Evolutionary conservation across 2,113 vertebrate species (phyloP).

Genomic region (Misgurnus anguillicaudatus): DNA sequence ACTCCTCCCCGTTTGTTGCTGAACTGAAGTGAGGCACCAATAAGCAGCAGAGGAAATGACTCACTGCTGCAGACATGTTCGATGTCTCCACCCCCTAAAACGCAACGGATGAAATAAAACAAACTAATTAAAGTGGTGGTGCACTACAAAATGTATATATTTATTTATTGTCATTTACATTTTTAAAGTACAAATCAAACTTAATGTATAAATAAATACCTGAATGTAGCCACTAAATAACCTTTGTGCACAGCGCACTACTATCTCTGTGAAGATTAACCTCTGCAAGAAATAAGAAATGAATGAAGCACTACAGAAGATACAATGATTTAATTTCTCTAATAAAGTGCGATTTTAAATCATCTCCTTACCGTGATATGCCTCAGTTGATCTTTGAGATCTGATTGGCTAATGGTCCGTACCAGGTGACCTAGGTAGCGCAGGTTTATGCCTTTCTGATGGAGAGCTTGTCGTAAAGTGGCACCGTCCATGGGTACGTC

Average conservation of each 20-base stretch:
- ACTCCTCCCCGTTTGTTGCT: conserved; percentile 68
- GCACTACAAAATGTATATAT: not conserved
- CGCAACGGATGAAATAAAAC: conserved; percentile 16
- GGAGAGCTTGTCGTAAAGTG: conserved; percentile 73
- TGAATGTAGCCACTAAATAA: conserved; percentile 77
- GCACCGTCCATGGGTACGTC: conserved; percentile 75
- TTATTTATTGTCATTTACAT: not conserved
- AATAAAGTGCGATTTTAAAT: not conserved
- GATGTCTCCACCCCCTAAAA: conserved; percentile 75
- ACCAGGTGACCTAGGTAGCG: conserved; percentile 77
- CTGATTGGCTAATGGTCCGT: conserved; percentile 67
- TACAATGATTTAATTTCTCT: no score
- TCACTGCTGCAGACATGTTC: conserved; percentile 74
- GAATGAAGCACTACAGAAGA: no score
- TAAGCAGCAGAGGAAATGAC: conserved; percentile 82
- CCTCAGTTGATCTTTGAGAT: conserved; percentile 69
- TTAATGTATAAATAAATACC: conserved; percentile 58
- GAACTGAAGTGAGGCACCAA: conserved; percentile 74
- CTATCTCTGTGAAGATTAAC: conserved; percentile 68
- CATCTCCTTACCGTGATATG: conserved; percentile 71
- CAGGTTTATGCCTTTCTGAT: conserved; percentile 78
- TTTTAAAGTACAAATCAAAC: not conserved
- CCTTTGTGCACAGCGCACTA: conserved; percentile 72
- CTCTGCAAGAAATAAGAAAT: conserved; percentile 64
- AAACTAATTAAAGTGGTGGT: not conserved